Percentiles rank a stretch among this genome's conserved stretches.
These are phyloP conservation scores for Bemisia tabaci DNA, from an alignment of 1,140 invertebrate species.

Conservation along the genomic window DNA sequence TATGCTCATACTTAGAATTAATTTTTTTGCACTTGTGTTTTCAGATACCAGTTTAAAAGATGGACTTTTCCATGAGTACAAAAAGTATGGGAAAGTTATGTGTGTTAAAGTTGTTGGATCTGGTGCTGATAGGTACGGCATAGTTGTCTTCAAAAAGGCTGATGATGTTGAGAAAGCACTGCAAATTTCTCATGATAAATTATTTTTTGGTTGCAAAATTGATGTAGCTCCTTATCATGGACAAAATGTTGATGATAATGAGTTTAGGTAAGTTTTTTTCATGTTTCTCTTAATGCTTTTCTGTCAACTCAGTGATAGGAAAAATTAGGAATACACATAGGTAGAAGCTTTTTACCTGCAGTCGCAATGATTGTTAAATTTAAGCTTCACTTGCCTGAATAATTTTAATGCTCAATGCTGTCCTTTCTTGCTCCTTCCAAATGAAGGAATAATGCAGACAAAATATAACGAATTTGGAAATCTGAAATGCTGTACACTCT, in stretches of 20 bases:
- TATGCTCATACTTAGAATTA: too few species aligned
- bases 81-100: slow-evolving; percentile 94
- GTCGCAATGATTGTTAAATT: too few species aligned
- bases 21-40: slow-evolving; percentile 19
- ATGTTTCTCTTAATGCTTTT: too few species aligned
- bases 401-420: not conserved
- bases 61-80: slow-evolving; percentile 95
- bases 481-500: too few species aligned
- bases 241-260: slow-evolving; percentile 69
- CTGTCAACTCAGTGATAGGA: too few species aligned
- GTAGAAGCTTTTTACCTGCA: too few species aligned
- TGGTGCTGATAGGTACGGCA: slow-evolving; percentile 65
- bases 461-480: too few species aligned
- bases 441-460: too few species aligned
- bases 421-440: not conserved
- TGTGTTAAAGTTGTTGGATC: slow-evolving; percentile 81
- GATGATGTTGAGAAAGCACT: slow-evolving; percentile 92
- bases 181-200: slow-evolving; percentile 87
- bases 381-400: too few species aligned
- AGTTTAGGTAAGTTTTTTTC: slow-evolving; percentile 40
- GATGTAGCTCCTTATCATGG: slow-evolving; percentile 79
- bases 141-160: slow-evolving; percentile 90
- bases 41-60: slow-evolving; percentile 89
- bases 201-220: slow-evolving; percentile 92
- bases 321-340: too few species aligned